Conservation (phyloP, 2,113 vertebrate genomes). For the Xenopus tropicalis region UCB_Xtro_10.0 CM004445.2:146124001-146124500, state of each 20-base stretch:
- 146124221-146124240: constrained; percentile 28
- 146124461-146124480: neutral
- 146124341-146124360: constrained; percentile 27
- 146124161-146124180: no score
- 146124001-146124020: no score
- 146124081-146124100: no score
- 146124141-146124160: no score
- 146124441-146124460: neutral
- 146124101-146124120: no score
- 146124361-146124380: constrained; percentile 23
- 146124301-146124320: constrained; percentile 45
- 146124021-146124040: no score
- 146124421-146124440: neutral
- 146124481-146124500: constrained; percentile 6
- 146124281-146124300: constrained; percentile 35
- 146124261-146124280: constrained; percentile 38
- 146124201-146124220: no score
- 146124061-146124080: no score
- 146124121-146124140: no score
- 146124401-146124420: neutral
- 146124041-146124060: no score
- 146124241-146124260: constrained; percentile 40
- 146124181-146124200: no score
- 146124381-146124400: constrained; percentile 7
- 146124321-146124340: constrained; percentile 44